Conservation (phyloP, 2,797 vertebrate genomes). For the Alca torda region DNA sequence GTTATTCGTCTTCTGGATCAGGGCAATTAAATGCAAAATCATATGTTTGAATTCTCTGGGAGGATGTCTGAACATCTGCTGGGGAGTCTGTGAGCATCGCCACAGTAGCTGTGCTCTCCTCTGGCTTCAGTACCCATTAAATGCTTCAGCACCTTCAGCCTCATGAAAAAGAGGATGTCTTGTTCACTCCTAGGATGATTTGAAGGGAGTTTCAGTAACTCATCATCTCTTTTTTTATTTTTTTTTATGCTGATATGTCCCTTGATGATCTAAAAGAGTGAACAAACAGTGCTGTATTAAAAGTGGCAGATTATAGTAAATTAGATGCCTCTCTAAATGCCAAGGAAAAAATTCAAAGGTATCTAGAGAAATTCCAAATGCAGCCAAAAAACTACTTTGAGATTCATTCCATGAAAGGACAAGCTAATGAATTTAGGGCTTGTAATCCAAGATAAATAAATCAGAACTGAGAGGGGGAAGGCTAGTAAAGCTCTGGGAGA, state of each 20-base stretch:
- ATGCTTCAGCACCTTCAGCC: neutral
- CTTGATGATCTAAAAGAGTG: neutral
- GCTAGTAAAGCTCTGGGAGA: neutral
- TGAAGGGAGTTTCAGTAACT: neutral
- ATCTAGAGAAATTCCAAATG: constrained; percentile 1
- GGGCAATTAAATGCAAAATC: neutral
- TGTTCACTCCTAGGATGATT: neutral
- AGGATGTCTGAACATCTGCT: neutral
- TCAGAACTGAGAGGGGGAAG: neutral
- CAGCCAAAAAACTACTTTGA: constrained; percentile 23
- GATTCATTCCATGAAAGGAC: constrained; percentile 6
- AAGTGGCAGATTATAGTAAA: constrained; percentile 20
- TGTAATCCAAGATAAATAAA: constrained; percentile 39
- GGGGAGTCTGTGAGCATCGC: neutral
- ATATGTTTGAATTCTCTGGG: neutral
- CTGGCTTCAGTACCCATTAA: neutral
- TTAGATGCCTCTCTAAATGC: constrained; percentile 14
- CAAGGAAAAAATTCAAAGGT: neutral
- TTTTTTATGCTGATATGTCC: neutral
- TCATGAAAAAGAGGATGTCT: neutral
- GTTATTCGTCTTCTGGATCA: neutral
- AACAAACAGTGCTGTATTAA: constrained; percentile 4
- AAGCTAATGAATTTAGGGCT: constrained; percentile 26
- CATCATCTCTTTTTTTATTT: neutral
- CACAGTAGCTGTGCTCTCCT: neutral